Evolutionary conservation across 2,113 vertebrate genomes (phyloP).

Genomic region (Campylorhamphus procurvoides): DNA sequence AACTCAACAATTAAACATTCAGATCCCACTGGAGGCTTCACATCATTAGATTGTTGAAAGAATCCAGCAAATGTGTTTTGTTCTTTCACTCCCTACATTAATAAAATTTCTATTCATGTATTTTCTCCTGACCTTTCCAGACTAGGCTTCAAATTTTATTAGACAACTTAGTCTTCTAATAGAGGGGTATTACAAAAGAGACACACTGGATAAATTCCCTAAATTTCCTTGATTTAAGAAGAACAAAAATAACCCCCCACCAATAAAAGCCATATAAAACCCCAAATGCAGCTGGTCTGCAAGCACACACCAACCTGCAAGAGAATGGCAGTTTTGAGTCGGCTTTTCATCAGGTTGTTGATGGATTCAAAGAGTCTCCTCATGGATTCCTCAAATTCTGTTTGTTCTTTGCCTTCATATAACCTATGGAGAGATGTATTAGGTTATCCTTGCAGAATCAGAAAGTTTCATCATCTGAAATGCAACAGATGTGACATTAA

Average conservation of each 20-base stretch:
- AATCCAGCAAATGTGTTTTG: not conserved
- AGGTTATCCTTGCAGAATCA: conserved; percentile 9
- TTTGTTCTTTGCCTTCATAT: conserved; percentile 95
- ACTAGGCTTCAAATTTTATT: not conserved
- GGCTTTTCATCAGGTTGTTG: conserved; percentile 94
- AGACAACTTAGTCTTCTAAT: not conserved
- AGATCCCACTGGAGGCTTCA: not conserved
- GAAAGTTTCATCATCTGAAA: not conserved
- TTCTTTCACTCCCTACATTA: not conserved
- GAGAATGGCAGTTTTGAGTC: conserved; percentile 87
- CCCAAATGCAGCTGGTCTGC: not conserved
- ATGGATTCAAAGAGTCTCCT: conserved; percentile 95
- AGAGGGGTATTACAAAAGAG: not conserved
- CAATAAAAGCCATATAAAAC: not conserved
- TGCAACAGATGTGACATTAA: not conserved
- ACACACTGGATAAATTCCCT: not conserved
- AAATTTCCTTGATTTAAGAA: not conserved
- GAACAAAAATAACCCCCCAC: not conserved
- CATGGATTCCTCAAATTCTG: conserved; percentile 94
- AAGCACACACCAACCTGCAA: conserved; percentile 82
- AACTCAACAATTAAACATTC: not conserved
- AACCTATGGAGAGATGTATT: conserved; percentile 75
- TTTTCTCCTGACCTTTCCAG: not conserved
- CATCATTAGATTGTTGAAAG: not conserved
- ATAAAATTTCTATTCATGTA: not conserved